These are phyloP conservation scores for Graptemys geographica DNA, from an alignment of 2,797 vertebrate genomes.

Conservation along the genomic window DNA sequence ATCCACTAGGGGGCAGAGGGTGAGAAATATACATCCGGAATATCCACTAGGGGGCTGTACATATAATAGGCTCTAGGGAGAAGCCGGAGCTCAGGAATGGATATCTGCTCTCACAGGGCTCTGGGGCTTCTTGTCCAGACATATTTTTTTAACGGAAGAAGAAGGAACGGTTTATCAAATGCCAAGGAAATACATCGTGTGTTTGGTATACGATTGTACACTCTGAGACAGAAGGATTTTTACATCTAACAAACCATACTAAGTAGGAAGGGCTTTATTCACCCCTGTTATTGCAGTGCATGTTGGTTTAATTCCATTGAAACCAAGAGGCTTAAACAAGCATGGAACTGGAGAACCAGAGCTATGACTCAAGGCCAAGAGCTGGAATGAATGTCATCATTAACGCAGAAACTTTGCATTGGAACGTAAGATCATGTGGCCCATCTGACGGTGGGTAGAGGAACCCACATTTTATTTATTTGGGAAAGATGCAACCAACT, in stretches of 20 bases:
- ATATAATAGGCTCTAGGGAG: neutral
- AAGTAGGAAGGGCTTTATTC: neutral
- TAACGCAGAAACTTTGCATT: neutral
- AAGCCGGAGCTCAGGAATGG: neutral
- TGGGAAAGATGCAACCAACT: neutral
- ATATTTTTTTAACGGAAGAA: neutral
- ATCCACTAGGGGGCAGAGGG: neutral
- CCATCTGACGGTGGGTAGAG: neutral
- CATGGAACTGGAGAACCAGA: too few relatives aligned
- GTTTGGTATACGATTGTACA: neutral
- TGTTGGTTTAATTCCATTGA: neutral
- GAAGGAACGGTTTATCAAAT: neutral
- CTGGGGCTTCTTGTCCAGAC: neutral
- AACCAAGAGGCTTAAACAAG: too few relatives aligned
- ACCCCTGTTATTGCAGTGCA: neutral
- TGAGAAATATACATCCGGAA: neutral
- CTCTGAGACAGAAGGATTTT: neutral
- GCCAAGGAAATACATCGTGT: neutral
- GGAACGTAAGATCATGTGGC: neutral
- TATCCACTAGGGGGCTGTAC: too few relatives aligned
- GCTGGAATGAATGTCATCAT: neutral
- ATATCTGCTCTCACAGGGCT: neutral
- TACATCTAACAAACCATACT: neutral
- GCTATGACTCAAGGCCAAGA: too few relatives aligned
- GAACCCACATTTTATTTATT: neutral